Evolutionary conservation across 2,888 invertebrate species (phyloP).

Genomic region (Gymnoscelis rufifasciata): DNA sequence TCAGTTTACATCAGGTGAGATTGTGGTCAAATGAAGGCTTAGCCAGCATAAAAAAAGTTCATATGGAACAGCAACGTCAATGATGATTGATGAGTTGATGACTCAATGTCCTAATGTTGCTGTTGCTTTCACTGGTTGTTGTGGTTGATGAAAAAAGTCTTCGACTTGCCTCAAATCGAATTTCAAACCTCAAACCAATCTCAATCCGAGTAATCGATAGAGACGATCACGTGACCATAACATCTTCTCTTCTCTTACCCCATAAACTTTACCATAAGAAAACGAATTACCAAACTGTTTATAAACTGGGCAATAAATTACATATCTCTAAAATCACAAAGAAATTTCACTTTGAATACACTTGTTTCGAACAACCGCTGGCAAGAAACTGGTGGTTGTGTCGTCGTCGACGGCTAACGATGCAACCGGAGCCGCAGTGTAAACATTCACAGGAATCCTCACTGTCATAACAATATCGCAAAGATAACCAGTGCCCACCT

Average conservation of each 20-base stretch:
- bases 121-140: too few species aligned
- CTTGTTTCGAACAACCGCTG: slow-evolving; percentile 56
- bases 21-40: too few species aligned
- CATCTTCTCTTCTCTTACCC: background rate
- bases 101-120: too few species aligned
- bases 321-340: slow-evolving; percentile 7
- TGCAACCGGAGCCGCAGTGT: slow-evolving; percentile 68
- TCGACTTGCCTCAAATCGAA: too few species aligned
- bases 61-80: too few species aligned
- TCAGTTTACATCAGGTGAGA: too few species aligned
- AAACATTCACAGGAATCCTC: slow-evolving; percentile 75
- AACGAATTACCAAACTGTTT: slow-evolving; percentile 2
- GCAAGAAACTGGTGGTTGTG: slow-evolving; percentile 55
- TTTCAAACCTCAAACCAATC: too few species aligned
- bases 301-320: background rate
- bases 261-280: slow-evolving; percentile 2
- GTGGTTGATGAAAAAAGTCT: too few species aligned
- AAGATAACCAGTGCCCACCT: slow-evolving; percentile 29
- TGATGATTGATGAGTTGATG: too few species aligned
- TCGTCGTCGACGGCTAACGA: slow-evolving; percentile 54
- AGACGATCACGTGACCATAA: too few species aligned
- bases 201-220: too few species aligned
- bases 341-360: slow-evolving; percentile 22
- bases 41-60: too few species aligned
- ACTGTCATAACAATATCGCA: slow-evolving; percentile 30